phyloP scores from a whole-genome alignment of 2,797 vertebrate species.

The Urosaurus nigricauda region DNA sequence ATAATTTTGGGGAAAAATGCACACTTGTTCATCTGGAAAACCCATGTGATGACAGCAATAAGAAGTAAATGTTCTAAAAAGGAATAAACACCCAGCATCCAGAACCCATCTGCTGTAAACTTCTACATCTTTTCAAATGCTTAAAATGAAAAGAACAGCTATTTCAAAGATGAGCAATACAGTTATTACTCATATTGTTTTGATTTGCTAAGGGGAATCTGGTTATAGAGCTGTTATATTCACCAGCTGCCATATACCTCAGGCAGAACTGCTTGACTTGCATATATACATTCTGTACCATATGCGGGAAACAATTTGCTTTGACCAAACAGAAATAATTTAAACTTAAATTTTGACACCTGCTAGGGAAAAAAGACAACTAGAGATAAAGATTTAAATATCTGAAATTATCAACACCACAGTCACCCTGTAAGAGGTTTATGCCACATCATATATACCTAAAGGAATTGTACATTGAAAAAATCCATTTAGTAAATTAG shows the following conservation, averaged over 20 bases:
- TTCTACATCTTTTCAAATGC: conserved; percentile 71
- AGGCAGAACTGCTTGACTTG: conserved; percentile 51
- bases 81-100: conserved; percentile 69
- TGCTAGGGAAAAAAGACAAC: conserved; percentile 20
- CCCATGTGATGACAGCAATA: conserved; percentile 59
- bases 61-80: conserved; percentile 62
- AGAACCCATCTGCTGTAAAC: conserved; percentile 73
- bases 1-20: conserved; percentile 55
- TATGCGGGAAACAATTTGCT: conserved; percentile 64
- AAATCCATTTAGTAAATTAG: neutral
- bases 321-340: conserved; percentile 51
- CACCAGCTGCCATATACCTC: conserved; percentile 72
- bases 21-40: conserved; percentile 69
- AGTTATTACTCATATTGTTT: conserved; percentile 74
- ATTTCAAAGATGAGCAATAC: conserved; percentile 75
- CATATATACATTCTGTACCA: conserved; percentile 38
- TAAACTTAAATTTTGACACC: conserved; percentile 32
- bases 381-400: conserved; percentile 31
- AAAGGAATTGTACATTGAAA: neutral
- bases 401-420: conserved; percentile 24
- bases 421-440: too few species aligned
- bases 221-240: conserved; percentile 71
- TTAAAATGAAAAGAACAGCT: conserved; percentile 77
- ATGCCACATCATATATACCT: neutral
- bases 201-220: conserved; percentile 68